Percentiles rank a stretch among this genome's conserved stretches.
Conservation (phyloP, 1,140 invertebrate genomes). For the Elymnias hypermnestra region DNA sequence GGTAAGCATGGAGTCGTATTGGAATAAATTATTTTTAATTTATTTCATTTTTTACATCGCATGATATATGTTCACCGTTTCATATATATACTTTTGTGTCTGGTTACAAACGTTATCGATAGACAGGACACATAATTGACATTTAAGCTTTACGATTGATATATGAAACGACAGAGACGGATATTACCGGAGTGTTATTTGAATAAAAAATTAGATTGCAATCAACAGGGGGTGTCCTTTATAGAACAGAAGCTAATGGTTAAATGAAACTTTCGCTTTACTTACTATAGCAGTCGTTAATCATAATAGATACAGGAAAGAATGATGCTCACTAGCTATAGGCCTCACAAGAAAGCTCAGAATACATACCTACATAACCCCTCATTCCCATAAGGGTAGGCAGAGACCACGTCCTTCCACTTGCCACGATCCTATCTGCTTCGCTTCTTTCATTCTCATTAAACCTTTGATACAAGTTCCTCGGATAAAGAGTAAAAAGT, state of each 20-base stretch:
- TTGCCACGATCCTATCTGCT: too few relatives aligned
- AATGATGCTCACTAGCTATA: too few relatives aligned
- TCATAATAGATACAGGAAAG: too few relatives aligned
- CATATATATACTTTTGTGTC: slow-evolving; percentile 9
- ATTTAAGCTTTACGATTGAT: slow-evolving; percentile 1
- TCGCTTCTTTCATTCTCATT: too few relatives aligned
- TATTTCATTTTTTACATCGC: slow-evolving; percentile 16
- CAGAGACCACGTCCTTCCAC: too few relatives aligned
- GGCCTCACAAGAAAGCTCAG: too few relatives aligned
- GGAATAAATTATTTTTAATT: slow-evolving; percentile 27
- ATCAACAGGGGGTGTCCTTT: background rate
- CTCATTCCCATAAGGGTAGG: too few relatives aligned
- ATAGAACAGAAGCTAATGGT: background rate
- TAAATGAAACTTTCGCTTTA: too few relatives aligned
- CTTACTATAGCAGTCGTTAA: too few relatives aligned
- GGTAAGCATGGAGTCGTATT: slow-evolving; percentile 23
- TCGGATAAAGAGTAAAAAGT: too few relatives aligned
- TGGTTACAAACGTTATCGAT: slow-evolving; percentile 1
- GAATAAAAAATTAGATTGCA: slow-evolving; percentile 1
- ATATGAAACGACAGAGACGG: slow-evolving; percentile 3
- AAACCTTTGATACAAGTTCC: too few relatives aligned
- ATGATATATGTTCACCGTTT: slow-evolving; percentile 6
- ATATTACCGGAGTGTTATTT: background rate
- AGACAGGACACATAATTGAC: slow-evolving; percentile 1
- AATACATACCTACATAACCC: too few relatives aligned